These are phyloP conservation scores for Jordanella pulchra DNA, from an alignment of 2,797 vertebrate species.

Conservation along the genomic window DNA sequence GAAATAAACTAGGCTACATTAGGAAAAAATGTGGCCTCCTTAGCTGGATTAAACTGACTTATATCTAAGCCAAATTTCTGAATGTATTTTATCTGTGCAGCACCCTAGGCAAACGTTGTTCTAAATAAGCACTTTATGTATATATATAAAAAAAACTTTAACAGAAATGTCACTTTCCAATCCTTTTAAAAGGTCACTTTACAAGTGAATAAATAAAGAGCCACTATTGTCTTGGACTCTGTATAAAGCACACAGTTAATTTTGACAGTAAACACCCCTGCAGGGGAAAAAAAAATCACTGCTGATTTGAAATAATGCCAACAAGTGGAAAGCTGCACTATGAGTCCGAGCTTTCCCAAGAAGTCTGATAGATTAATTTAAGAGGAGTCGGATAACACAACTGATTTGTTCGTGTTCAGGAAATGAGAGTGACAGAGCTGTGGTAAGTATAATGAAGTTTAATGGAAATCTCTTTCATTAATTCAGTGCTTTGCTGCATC, in stretches of 20 bases:
- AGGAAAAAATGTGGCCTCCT: neutral
- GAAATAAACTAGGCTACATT: neutral
- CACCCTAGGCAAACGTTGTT: neutral
- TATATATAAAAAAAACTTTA: neutral
- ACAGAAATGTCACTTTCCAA: neutral
- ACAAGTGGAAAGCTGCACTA: slow-evolving; percentile 31
- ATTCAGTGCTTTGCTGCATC: slow-evolving; percentile 33
- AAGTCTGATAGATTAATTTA: slow-evolving; percentile 52
- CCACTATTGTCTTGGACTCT: slow-evolving; percentile 6
- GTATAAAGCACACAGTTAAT: slow-evolving; percentile 37
- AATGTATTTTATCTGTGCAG: neutral
- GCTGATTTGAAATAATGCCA: slow-evolving; percentile 31
- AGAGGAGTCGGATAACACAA: slow-evolving; percentile 55
- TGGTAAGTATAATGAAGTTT: slow-evolving; percentile 60
- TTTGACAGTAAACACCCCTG: slow-evolving; percentile 49
- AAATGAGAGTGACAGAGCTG: slow-evolving; percentile 43
- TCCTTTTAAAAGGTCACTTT: slow-evolving; percentile 12
- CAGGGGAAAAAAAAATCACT: slow-evolving; percentile 48
- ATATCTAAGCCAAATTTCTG: neutral
- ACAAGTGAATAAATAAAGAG: slow-evolving; percentile 29
- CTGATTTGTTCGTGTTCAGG: slow-evolving; percentile 58
- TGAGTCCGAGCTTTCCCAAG: slow-evolving; percentile 35
- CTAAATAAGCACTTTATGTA: neutral
- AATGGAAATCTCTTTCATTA: slow-evolving; percentile 63
- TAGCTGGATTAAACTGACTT: neutral